phyloP scores from a whole-genome alignment of 2,113 vertebrate species.

The Dascyllus trimaculatus region DNA sequence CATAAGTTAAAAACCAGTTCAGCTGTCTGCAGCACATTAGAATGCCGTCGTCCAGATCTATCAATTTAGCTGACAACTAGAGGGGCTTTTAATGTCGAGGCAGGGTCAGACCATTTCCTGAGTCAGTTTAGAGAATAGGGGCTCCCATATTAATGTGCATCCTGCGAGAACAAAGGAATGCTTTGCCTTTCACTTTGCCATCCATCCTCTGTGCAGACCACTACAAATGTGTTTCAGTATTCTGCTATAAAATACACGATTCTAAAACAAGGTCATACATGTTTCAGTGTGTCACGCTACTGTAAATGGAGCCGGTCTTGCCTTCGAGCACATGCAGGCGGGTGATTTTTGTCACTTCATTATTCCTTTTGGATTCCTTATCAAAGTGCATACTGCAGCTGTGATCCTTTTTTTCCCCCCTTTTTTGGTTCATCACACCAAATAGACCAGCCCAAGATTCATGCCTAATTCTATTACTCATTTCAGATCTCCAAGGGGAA shows the following conservation, averaged over 20 bases:
- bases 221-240: background rate
- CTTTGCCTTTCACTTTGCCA: background rate
- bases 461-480: constrained; percentile 66
- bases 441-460: constrained; percentile 59
- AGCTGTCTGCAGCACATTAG: background rate
- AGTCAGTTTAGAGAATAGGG: constrained; percentile 6
- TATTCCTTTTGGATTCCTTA: constrained; percentile 69
- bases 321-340: constrained; percentile 20
- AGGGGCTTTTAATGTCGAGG: constrained; percentile 18
- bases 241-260: background rate
- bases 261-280: background rate
- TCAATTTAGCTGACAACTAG: constrained; percentile 30
- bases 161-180: constrained; percentile 8
- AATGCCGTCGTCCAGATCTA: constrained; percentile 21
- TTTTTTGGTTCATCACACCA: constrained; percentile 63
- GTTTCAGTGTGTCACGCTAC: constrained; percentile 27
- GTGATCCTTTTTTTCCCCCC: constrained; percentile 34
- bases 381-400: constrained; percentile 70
- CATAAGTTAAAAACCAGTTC: constrained; percentile 18
- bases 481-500: constrained; percentile 46
- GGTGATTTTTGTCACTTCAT: constrained; percentile 47
- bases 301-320: constrained; percentile 19
- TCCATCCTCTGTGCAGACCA: background rate
- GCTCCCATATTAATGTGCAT: constrained; percentile 11
- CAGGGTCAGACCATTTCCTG: constrained; percentile 31